Evolutionary conservation across 2,888 invertebrate genomes (phyloP).

Genomic region (Hypena proboscidalis): DNA sequence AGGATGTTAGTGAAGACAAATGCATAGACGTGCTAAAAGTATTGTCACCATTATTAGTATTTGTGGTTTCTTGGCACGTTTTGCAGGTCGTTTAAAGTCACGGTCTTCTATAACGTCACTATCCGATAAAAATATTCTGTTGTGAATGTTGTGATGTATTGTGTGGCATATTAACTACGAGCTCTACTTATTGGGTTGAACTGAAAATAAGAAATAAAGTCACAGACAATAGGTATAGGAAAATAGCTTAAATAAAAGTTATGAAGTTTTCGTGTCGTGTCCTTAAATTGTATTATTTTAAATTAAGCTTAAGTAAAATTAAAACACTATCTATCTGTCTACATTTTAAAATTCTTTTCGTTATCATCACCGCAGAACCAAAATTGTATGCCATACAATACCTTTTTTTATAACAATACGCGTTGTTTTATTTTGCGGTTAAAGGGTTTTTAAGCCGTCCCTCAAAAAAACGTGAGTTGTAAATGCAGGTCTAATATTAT

Average conservation of each 20-base stretch:
- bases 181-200: neutral
- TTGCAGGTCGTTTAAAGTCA: conserved; percentile 6
- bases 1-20: conserved; percentile 5
- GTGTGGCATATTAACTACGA: conserved; percentile 5
- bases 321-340: too few species aligned
- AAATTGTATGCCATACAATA: too few species aligned
- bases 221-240: too few species aligned
- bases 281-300: neutral
- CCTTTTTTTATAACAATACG: too few species aligned
- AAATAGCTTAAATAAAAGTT: neutral
- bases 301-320: neutral
- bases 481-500: neutral
- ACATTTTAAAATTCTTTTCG: too few species aligned
- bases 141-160: conserved; percentile 8
- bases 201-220: neutral
- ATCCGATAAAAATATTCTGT: conserved; percentile 7
- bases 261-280: neutral
- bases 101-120: conserved; percentile 12
- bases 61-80: conserved; percentile 6
- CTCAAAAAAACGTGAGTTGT: neutral
- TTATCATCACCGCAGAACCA: too few species aligned
- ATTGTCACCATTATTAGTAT: conserved; percentile 1
- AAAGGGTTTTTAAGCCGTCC: neutral
- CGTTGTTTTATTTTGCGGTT: neutral
- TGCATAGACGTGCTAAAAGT: conserved; percentile 1